Evolutionary conservation across 1,140 invertebrate genomes (phyloP).

Genomic region (Drosophila nasuta): DNA sequence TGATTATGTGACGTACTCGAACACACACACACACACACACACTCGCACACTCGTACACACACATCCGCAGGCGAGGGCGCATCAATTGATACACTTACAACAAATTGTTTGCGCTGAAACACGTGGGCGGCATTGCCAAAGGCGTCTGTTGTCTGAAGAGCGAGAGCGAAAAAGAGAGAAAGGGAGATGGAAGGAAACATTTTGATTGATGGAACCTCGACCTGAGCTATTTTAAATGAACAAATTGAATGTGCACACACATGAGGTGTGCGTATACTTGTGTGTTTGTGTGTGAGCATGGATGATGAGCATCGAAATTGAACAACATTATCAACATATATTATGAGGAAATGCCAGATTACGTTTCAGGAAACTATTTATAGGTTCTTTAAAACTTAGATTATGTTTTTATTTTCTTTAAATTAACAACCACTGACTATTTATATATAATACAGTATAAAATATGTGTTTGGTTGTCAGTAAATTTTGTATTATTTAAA

Average conservation of each 20-base stretch:
- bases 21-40: constrained; percentile 28
- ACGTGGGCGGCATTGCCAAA: constrained; percentile 43
- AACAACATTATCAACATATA: constrained; percentile 30
- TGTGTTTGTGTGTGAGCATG: constrained; percentile 29
- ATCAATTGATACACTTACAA: constrained; percentile 82
- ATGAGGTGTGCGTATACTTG: neutral
- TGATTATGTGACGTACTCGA: constrained; percentile 73
- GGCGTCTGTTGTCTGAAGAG: constrained; percentile 9
- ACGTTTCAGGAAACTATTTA: too few relatives aligned
- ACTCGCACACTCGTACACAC: constrained; percentile 2
- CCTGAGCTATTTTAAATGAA: constrained; percentile 78
- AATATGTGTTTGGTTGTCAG: too few relatives aligned
- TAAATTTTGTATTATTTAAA: too few relatives aligned
- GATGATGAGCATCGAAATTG: constrained; percentile 57
- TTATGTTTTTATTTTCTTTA: too few relatives aligned
- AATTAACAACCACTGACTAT: too few relatives aligned
- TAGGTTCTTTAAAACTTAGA: too few relatives aligned
- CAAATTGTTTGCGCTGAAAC: constrained; percentile 56
- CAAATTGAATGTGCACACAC: constrained; percentile 68
- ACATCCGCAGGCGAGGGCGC: constrained; percentile 25
- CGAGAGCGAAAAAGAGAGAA: neutral
- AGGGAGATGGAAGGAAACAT: neutral
- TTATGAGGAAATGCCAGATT: neutral
- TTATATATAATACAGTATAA: too few relatives aligned
- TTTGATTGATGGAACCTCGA: constrained; percentile 74